Evolutionary conservation across 1,140 invertebrate genomes (phyloP).

Genomic region (Portunus trituberculatus): DNA sequence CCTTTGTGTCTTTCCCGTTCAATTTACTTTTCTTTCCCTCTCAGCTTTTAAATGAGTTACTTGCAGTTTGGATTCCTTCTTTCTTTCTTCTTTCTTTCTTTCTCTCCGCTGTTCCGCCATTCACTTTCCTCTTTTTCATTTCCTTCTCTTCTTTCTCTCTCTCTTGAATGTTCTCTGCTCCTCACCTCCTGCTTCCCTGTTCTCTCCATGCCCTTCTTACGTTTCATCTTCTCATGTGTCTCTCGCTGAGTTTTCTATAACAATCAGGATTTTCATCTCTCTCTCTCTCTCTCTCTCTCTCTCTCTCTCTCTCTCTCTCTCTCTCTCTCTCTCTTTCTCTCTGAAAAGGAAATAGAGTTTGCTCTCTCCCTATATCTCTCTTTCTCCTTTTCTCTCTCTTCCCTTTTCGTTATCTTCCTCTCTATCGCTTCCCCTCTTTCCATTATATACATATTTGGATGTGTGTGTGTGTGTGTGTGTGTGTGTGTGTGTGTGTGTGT

Average conservation of each 20-base stretch:
- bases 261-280: background rate
- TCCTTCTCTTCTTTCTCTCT: too few species aligned
- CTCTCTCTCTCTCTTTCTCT: background rate
- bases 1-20: background rate
- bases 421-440: background rate
- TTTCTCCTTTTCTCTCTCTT: too few species aligned
- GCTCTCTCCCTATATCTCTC: too few species aligned
- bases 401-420: too few species aligned
- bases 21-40: too few species aligned
- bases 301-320: slow-evolving; percentile 2
- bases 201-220: background rate
- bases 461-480: background rate
- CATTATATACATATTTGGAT: background rate
- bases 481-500: too few species aligned
- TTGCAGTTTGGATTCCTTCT: too few species aligned
- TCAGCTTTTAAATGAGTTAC: too few species aligned
- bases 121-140: too few species aligned
- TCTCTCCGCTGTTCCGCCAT: too few species aligned
- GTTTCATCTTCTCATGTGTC: background rate
- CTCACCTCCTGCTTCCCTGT: background rate
- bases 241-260: background rate
- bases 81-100: too few species aligned
- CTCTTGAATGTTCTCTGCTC: too few species aligned
- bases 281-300: slow-evolving; percentile 10
- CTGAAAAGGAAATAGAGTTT: background rate